Base-by-base conservation (phyloP, 1,140 invertebrate genomes). In the Argopecten irradians region DNA sequence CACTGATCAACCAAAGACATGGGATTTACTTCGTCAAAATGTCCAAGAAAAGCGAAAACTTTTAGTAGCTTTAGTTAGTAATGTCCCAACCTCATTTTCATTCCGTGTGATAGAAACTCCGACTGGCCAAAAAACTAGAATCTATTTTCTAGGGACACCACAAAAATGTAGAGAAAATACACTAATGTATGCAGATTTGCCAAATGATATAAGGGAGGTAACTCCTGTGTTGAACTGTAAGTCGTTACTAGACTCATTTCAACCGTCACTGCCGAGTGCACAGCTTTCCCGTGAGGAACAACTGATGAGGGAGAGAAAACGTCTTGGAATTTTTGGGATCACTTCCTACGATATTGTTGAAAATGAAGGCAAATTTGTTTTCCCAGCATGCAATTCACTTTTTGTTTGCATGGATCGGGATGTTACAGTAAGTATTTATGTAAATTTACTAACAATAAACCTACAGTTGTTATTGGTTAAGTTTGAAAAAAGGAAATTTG, bases 271-370 rank as follows among this genome's bases (percentile, higher is more conserved):
- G 16, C 87, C 84, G 0, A 83, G 83, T 84, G 97, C 96, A 91
- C 96, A 96, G 87, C 96, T 97, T 83, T 96, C 94, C 34, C 98
- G 97, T 89, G 98, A 99, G 95, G 98, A 99, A 94, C 98, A 98
- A 94, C 94, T 99, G 83, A 96, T 99, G 86, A 97, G 98, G 96
- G 98, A 99, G 94, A 96, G 98, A 86, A 98, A 99, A 89, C 84
- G 96, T 96, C 96, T 98, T 14, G 97, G 98, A 0, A 98, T 98
- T 0, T 98, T 98, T 97, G 99, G 99, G 32, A 99, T 99, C 84
- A 98, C 98, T 2, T 98, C 98, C 16, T 99, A 99, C 94, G 98
- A 99, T 94, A 96, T 98, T 82, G 97, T 98, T 93, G 96, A 96
- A 33, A 96, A 96, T 3, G 97, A 97, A 85, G 98, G 98, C 33